phyloP scores from a whole-genome alignment of 2,797 vertebrate species.

The Orientallactaga sibirica region DNA sequence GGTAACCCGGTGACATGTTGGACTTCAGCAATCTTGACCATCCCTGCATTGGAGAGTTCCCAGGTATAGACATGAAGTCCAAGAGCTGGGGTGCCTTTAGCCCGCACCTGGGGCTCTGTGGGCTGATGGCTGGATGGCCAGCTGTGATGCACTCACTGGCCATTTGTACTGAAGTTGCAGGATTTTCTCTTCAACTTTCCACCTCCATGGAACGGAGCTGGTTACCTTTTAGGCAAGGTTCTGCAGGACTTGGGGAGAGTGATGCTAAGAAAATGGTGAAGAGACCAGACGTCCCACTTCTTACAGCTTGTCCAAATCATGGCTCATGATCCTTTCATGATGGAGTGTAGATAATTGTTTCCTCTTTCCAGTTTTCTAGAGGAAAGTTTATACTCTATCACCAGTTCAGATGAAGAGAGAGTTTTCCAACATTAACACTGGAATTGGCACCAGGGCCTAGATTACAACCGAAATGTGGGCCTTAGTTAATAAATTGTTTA shows the following conservation, averaged over 20 bases:
- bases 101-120: neutral
- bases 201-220: neutral
- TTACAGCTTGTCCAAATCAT: neutral
- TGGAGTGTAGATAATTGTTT: neutral
- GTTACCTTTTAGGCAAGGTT: neutral
- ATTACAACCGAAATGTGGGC: conserved; percentile 70
- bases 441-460: conserved; percentile 69
- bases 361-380: conserved; percentile 50
- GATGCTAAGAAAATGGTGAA: neutral
- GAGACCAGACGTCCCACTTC: neutral
- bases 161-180: neutral
- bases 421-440: conserved; percentile 74
- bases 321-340: neutral
- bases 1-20: neutral
- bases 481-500: conserved; percentile 78
- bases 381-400: neutral
- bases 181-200: neutral
- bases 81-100: rapidly evolving
- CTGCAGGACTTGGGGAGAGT: neutral
- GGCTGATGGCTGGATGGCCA: neutral
- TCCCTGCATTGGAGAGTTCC: neutral
- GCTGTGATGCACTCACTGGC: neutral
- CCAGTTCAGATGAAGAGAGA: conserved; percentile 41
- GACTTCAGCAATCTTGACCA: neutral
- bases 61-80: rapidly evolving